Conservation (phyloP, 2,888 invertebrate genomes). For the Bellardia pandia region DNA sequence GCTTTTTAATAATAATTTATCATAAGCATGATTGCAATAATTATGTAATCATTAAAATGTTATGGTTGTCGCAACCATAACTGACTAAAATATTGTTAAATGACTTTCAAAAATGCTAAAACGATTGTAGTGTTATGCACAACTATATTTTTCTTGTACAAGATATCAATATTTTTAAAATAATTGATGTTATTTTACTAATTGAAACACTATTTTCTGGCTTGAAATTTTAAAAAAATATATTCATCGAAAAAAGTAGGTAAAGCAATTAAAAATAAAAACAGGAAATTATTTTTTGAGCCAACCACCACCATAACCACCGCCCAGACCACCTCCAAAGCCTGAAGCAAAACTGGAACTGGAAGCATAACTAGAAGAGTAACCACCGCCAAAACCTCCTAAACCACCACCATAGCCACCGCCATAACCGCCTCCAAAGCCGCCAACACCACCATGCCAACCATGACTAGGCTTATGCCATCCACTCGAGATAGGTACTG, state of each 20-base stretch:
- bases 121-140: too few species aligned
- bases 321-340: slow-evolving; percentile 34
- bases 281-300: slow-evolving; percentile 40
- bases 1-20: too few species aligned
- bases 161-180: too few species aligned
- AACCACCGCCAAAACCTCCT: neutral
- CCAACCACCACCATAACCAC: slow-evolving; percentile 7
- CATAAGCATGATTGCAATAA: too few species aligned
- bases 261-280: slow-evolving; percentile 7
- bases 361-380: slow-evolving; percentile 15
- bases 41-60: too few species aligned
- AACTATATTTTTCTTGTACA: too few species aligned
- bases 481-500: slow-evolving; percentile 62
- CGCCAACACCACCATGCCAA: slow-evolving; percentile 70
- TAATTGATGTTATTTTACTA: too few species aligned
- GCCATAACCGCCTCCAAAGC: slow-evolving; percentile 66
- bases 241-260: neutral
- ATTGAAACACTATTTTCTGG: neutral
- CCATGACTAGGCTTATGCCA: slow-evolving; percentile 63
- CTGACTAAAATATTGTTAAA: too few species aligned
- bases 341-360: slow-evolving; percentile 38
- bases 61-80: too few species aligned
- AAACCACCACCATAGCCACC: slow-evolving; percentile 61
- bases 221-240: neutral
- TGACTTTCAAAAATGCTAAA: too few species aligned